Conservation (phyloP, 1,140 invertebrate species). For the Galleria mellonella region DNA sequence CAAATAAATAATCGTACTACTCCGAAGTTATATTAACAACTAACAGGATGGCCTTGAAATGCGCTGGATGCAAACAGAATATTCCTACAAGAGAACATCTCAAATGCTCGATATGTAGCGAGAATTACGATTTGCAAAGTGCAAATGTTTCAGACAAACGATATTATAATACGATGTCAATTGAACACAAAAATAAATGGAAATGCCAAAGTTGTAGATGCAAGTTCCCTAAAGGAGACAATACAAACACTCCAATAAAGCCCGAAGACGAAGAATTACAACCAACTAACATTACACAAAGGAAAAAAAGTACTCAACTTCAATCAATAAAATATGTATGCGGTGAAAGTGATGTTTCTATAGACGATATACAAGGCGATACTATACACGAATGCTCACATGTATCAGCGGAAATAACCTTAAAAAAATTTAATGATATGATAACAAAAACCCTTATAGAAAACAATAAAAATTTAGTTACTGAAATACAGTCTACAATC, state of each 20-base stretch:
- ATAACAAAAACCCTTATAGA: too few relatives aligned
- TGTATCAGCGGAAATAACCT: background rate
- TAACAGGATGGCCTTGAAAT: too few relatives aligned
- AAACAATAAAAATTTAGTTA: background rate
- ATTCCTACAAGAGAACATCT: background rate
- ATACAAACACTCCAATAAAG: background rate
- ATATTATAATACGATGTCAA: background rate
- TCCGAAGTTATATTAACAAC: too few relatives aligned
- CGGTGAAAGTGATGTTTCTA: background rate
- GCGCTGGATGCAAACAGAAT: conserved; percentile 1
- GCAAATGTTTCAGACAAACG: conserved; percentile 4
- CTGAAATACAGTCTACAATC: too few relatives aligned
- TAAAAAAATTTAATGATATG: too few relatives aligned
- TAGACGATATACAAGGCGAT: background rate
- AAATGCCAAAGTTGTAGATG: background rate
- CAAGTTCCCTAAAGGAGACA: background rate
- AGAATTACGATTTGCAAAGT: conserved; percentile 1
- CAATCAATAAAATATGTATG: background rate
- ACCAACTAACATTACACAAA: background rate
- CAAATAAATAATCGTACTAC: too few relatives aligned
- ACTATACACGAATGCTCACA: background rate
- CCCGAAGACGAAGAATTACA: background rate
- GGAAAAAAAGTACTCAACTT: background rate
- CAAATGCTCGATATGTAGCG: background rate
- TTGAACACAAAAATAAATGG: background rate